phyloP scores from a whole-genome alignment of 1,140 invertebrate genomes.

The Camponotus pennsylvanicus region DNA sequence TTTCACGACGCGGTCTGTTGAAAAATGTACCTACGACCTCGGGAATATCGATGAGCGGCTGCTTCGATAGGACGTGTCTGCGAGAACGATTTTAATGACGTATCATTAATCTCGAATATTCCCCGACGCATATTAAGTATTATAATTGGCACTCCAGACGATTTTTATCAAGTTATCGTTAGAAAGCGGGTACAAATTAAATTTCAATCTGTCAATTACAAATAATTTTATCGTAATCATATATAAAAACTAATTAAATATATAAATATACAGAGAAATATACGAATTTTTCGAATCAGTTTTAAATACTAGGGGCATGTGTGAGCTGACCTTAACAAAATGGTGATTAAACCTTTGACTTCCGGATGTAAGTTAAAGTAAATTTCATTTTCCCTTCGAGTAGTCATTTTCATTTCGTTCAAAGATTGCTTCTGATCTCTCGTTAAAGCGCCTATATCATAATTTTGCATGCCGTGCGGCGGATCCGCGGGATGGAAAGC shows the following conservation, averaged over 20 bases:
- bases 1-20: conserved; percentile 61
- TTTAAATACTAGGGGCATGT: background rate
- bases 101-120: conserved; percentile 10
- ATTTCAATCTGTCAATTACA: background rate
- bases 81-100: conserved; percentile 40
- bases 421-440: conserved; percentile 62
- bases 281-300: background rate
- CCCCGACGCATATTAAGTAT: conserved; percentile 19
- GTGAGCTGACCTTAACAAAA: conserved; percentile 67
- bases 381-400: conserved; percentile 68
- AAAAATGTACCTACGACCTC: conserved; percentile 72
- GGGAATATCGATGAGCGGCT: conserved; percentile 59
- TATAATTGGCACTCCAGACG: conserved; percentile 9
- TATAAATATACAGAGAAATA: background rate
- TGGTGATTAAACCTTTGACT: conserved; percentile 65
- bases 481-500: conserved; percentile 70
- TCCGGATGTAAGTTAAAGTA: conserved; percentile 73
- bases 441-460: conserved; percentile 69
- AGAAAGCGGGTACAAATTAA: background rate
- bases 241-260: too few species aligned
- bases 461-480: conserved; percentile 64
- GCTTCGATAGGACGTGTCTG: conserved; percentile 64
- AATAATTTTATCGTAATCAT: background rate
- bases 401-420: conserved; percentile 62
- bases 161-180: conserved; percentile 20